phyloP scores from a whole-genome alignment of 2,888 invertebrate genomes.

The Lithophane ornitopus region DNA sequence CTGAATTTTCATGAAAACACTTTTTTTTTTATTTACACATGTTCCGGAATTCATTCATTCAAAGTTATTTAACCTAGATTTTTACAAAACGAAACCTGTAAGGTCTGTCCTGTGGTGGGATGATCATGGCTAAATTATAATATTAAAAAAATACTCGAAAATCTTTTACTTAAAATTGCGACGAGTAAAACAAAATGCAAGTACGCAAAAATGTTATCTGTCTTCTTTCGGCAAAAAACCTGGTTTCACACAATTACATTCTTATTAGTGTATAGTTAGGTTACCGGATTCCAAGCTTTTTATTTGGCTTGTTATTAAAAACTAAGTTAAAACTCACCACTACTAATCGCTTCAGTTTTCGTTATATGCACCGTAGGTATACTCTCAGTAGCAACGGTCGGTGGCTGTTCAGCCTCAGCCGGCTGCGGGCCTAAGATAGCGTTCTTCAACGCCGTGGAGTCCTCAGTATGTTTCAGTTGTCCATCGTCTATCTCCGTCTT shows the following conservation, averaged over 20 bases:
- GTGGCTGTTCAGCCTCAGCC: conserved; percentile 75
- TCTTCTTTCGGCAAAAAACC: too few species aligned
- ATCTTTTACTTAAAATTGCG: neutral
- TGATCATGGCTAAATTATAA: neutral
- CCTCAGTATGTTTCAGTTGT: conserved; percentile 85
- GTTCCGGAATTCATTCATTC: neutral
- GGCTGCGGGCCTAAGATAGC: conserved; percentile 86
- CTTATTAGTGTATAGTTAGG: too few species aligned
- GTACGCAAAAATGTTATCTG: too few species aligned
- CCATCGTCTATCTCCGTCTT: conserved; percentile 82
- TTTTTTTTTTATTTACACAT: neutral
- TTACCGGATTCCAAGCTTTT: neutral
- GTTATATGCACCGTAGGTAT: conserved; percentile 80
- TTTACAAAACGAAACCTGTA: neutral
- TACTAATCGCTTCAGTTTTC: conserved; percentile 82
- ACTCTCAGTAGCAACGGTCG: conserved; percentile 72
- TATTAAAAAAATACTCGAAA: neutral
- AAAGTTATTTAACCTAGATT: neutral
- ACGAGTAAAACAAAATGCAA: neutral
- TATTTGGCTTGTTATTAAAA: neutral
- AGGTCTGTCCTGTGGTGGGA: neutral
- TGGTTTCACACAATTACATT: neutral
- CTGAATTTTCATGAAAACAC: too few species aligned
- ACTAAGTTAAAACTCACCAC: conserved; percentile 70
- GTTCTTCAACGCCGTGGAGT: conserved; percentile 86